These are phyloP conservation scores for Siniperca scherzeri DNA, from an alignment of 2,797 vertebrate genomes.

Conservation along the genomic window DNA sequence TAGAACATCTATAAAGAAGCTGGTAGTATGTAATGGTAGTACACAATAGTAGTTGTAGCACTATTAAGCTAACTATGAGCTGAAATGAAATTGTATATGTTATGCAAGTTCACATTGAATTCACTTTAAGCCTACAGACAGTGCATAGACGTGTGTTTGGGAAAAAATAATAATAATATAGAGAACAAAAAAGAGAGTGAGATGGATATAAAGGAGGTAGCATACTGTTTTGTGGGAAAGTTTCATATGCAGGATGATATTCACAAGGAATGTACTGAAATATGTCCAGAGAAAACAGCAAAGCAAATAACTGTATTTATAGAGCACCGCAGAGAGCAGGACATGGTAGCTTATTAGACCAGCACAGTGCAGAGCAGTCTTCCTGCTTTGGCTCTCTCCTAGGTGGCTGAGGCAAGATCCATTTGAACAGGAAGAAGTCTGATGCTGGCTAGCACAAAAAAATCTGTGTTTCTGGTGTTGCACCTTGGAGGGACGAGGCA, in stretches of 20 bases:
- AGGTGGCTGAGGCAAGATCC: slow-evolving; percentile 27
- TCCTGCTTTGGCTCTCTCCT: slow-evolving; percentile 23
- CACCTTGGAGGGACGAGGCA: slow-evolving; percentile 50
- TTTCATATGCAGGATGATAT: not conserved
- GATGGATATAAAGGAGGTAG: slow-evolving; percentile 10
- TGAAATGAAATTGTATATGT: not conserved
- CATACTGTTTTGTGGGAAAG: slow-evolving; percentile 13
- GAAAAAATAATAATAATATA: not conserved
- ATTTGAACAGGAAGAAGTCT: slow-evolving; percentile 43
- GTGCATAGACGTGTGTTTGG: not conserved
- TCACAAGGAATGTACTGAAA: slow-evolving; percentile 21
- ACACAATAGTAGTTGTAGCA: not conserved
- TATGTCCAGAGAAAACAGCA: slow-evolving; percentile 37
- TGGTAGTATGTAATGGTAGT: too few relatives aligned
- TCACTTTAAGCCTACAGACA: not conserved
- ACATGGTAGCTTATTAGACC: slow-evolving; percentile 34
- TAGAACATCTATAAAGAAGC: not conserved
- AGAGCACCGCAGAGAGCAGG: slow-evolving; percentile 18
- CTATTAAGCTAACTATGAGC: not conserved
- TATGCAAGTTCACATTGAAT: not conserved
- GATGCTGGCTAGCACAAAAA: slow-evolving; percentile 35
- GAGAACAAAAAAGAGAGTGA: not conserved
- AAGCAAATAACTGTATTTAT: slow-evolving; percentile 43
- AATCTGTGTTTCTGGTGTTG: slow-evolving; percentile 40
- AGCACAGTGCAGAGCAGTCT: slow-evolving; percentile 23